Evolutionary conservation across 2,888 invertebrate species (phyloP), one percentile per base, ranked within the genome.

Genomic region (Leptopilina myrica): DNA sequence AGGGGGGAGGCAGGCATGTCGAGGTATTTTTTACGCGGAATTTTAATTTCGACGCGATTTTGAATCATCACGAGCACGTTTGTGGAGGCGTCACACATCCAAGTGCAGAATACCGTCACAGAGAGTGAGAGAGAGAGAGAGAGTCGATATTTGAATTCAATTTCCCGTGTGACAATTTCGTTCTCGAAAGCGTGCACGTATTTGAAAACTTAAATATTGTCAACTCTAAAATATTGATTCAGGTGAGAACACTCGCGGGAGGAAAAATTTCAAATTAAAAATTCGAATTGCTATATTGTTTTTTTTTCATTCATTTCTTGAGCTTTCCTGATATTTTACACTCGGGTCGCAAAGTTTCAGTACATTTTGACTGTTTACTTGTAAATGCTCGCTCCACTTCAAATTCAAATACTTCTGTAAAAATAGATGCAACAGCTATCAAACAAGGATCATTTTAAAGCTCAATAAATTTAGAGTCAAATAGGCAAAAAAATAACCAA

Each of bases 11-110:
- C 0, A 5, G 78, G 49, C 11, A 49, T 11, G 9, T 49, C 43
- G 43, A 43, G 43, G 43, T 11, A 75, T 82, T 84, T 84, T 85
- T 84, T 82, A 81, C 49, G 69, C 79, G 86, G 88, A 89, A 89
- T 89, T 89, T 89, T 88, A 89, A 89, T 89, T 86, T 85, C 81
- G 80, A 77, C 43, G 33, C 49, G 49, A 78, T 64, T 64, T 46
- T 76, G 79, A 76, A 49, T 76, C 78, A 79, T 83, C 83, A 43
- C 43, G 79, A 81, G 82, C 83, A 81, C 82, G 82, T 80, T 81
- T 76, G 78, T 49, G 12, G 49, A 78, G 62, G 53, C 33, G 64
- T 78, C 49, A 78, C 69, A 73, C 43, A 43, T 43, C 56, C 53
- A 49, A 49, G 49, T 14, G 56, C 33, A 26, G 69, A 14, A 33